These are phyloP conservation scores for Helicoverpa assulta DNA, from an alignment of 2,888 invertebrate genomes.

Conservation along the genomic window DNA sequence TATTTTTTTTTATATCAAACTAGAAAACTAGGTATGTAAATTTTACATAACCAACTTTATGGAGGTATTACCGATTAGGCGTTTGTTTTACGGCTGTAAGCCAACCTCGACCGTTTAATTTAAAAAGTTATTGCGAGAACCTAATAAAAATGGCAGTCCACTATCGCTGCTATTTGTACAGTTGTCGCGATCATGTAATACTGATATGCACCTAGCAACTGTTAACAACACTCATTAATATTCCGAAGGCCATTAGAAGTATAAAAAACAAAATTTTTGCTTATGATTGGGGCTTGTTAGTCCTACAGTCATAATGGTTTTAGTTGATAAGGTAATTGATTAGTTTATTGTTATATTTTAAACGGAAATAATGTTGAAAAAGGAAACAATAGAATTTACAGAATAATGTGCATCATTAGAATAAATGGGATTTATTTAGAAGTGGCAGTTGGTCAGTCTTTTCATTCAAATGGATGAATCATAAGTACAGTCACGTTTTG, in stretches of 20 bases:
- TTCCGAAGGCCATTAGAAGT: background rate
- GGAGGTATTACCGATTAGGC: too few relatives aligned
- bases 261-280: background rate
- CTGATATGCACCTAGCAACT: constrained; percentile 3
- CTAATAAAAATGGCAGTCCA: background rate
- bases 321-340: background rate
- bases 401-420: background rate
- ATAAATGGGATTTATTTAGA: background rate
- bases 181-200: background rate
- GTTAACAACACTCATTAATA: constrained; percentile 17
- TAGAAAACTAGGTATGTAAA: too few relatives aligned
- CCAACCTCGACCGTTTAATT: too few relatives aligned
- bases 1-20: too few relatives aligned
- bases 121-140: too few relatives aligned
- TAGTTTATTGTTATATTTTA: background rate
- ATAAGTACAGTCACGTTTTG: background rate
- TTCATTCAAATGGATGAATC: background rate
- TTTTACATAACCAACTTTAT: too few relatives aligned
- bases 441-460: background rate
- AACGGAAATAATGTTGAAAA: background rate
- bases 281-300: background rate
- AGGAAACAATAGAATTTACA: background rate
- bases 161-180: constrained; percentile 8
- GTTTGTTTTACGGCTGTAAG: too few relatives aligned
- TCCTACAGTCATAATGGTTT: background rate